Base-by-base conservation (phyloP, 2,888 invertebrate species). In the Alitta virens region DNA sequence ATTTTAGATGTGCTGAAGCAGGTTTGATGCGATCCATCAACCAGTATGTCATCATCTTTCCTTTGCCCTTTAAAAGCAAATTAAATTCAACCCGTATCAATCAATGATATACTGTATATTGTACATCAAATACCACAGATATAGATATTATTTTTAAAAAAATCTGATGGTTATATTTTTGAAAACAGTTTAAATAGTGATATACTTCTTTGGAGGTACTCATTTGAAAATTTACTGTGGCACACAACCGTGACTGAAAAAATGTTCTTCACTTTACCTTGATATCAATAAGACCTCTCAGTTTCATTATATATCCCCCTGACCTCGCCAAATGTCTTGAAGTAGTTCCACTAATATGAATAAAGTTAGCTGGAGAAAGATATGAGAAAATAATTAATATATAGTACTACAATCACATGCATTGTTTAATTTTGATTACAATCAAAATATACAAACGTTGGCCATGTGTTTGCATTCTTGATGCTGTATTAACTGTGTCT, bases 331-430 rank as follows among this genome's bases (percentile, higher is more conserved):
- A 49, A 1, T 55, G 61, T 2, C 61, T 46, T 27, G 55, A 50
- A 12, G 55, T 56, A 21, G 50, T 24, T 40, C 38, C 25, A n/a
- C 61, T 51, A 33, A 61, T 56, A 24, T 61, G 61, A 38, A 61
- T 61, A 21, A 40, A 40, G 43, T 56, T 50, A 3, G 56, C 61
- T 61, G 56, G 9, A 21, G n/a, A 18, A 16, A 16, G n/a, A 46
- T 5, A 46, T 33, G 33, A 7, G 5, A 33, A 33, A 33, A 12
- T 7, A 33, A 33, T 12, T n/a, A n/a, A n/a, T n/a, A n/a, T n/a
- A n/a, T n/a, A n/a, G n/a, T 46, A 12, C 18, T 46, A 12, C 18
- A 46, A 16, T 18, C 21, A 46, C 7, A 46, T 46, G n/a, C 18
- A 46, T 18, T 40, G 9, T 18, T 12, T n/a, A 46, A 12, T n/a